Evolutionary conservation across 2,797 vertebrate species (phyloP), one percentile per base, ranked within the genome.

Genomic region (Eulemur rubriventer): DNA sequence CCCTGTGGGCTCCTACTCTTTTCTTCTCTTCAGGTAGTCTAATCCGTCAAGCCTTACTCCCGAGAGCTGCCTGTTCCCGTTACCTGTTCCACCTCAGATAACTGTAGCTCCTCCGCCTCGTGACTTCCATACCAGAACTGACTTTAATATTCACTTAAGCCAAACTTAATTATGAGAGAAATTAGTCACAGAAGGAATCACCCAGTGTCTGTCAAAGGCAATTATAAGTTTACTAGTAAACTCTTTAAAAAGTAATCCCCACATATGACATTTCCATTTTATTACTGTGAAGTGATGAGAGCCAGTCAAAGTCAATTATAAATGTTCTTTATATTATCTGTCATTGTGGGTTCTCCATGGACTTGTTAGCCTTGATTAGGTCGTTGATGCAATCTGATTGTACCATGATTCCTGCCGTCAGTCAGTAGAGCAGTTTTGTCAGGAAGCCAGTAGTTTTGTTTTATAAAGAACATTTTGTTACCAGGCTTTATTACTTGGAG

Each of bases 171-270:
- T 91, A 50, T 57, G 43, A 95, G 50, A 46, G 35, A 89, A 91
- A 73, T 89, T 94, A 96, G 69, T 91, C 67, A 48, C 59, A 73
- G 65, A 86, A 85, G 43, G 59, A 69, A 84, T 91, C 57, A 43
- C 35, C 85, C 46, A 78, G 1, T 85, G 43, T 89, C 82, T 96
- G 48, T 96, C 95, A 94, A 96, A 92, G 55, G 28, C 63, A 97
- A 67, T 96, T 89, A 61, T 3, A 76, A 92, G 81, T 92, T 95
- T 97, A 61, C 57, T 57, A 95, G 33, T 80, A 92, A 91, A 70
- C 17, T 50, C 86, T 94, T 90, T 89, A 91, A 88, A 82, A 95
- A 41, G 10, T 65, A 84, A 89, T 95, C 69, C 35, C 43, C 48
- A 16, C 70, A 12, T 28, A 20, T 79, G 89, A 67, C 61, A 85